Evolutionary conservation across 2,797 vertebrate species (phyloP).

Genomic region (Pseudochromis fuscus): DNA sequence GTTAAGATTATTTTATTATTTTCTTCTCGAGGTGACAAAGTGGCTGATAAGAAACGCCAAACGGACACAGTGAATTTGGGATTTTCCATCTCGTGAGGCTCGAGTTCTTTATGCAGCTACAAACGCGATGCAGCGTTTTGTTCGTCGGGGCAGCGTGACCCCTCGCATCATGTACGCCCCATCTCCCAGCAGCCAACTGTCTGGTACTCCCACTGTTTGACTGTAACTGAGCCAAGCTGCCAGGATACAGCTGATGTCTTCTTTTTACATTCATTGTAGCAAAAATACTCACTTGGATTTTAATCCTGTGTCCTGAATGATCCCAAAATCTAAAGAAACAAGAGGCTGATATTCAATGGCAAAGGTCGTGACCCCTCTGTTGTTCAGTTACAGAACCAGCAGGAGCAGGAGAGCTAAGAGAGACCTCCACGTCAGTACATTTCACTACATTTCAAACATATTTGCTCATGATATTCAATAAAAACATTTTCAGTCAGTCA

Average conservation of each 20-base stretch:
- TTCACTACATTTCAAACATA: no score
- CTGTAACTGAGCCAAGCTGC: conserved; percentile 45
- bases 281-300: background rate
- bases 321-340: background rate
- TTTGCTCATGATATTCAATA: no score
- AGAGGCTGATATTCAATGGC: conserved; percentile 1
- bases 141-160: conserved; percentile 74
- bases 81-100: conserved; percentile 44
- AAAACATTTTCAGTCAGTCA: no score
- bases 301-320: background rate
- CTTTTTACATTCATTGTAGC: background rate
- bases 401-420: no score
- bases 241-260: conserved; percentile 5
- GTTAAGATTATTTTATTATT: conserved; percentile 18
- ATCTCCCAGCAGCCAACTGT: conserved; percentile 16
- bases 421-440: no score
- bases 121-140: conserved; percentile 40
- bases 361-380: conserved; percentile 17
- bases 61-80: conserved; percentile 31
- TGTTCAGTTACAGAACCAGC: conserved; percentile 3
- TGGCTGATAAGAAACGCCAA: conserved; percentile 46
- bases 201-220: conserved; percentile 52
- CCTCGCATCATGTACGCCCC: conserved; percentile 42
- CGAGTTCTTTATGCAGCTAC: conserved; percentile 2
- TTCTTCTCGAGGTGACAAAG: conserved; percentile 19